Evolutionary conservation across 2,113 vertebrate species (phyloP).

Genomic region (Lophochroa leadbeateri): DNA sequence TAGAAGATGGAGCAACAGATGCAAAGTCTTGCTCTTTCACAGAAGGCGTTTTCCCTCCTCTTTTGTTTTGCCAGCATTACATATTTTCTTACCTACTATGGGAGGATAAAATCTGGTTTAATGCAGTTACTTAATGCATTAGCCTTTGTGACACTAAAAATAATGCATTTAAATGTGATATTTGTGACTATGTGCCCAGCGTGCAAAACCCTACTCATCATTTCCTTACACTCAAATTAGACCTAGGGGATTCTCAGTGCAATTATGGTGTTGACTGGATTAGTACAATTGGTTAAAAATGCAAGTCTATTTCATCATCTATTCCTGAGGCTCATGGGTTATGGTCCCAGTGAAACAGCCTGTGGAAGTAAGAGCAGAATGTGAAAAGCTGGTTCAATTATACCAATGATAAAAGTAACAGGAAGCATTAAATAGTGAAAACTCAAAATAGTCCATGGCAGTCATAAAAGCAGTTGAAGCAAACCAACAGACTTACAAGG

Average conservation of each 20-base stretch:
- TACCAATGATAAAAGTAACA: background rate
- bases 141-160: constrained; percentile 1
- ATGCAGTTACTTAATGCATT: background rate
- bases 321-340: background rate
- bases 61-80: background rate
- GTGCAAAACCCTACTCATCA: background rate
- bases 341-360: background rate
- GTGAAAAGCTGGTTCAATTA: background rate
- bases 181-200: constrained; percentile 7
- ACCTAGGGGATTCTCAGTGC: background rate
- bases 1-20: background rate
- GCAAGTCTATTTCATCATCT: background rate
- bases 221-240: background rate
- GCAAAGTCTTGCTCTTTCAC: background rate
- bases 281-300: background rate
- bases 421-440: background rate
- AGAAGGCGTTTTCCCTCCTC: background rate
- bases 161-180: constrained; percentile 53
- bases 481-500: background rate
- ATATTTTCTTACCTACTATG: background rate
- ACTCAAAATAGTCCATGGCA: background rate
- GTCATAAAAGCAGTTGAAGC: background rate
- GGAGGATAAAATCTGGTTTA: background rate
- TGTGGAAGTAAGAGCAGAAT: background rate
- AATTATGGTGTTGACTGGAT: background rate